Percentiles rank a stretch among this genome's conserved stretches.
Evolutionary conservation across 2,888 invertebrate genomes (phyloP).

Genomic region (Pelosia muscerda): DNA sequence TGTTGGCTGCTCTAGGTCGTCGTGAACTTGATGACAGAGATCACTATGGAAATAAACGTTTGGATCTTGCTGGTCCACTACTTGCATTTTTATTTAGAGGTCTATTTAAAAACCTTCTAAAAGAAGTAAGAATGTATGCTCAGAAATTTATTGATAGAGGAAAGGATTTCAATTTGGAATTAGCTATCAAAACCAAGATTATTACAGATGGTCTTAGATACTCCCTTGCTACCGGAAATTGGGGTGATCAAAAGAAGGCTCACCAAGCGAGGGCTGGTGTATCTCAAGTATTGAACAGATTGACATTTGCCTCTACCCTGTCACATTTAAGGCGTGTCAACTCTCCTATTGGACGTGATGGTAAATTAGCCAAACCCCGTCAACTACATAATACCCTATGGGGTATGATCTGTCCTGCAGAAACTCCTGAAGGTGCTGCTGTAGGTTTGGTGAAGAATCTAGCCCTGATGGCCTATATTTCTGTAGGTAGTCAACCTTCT

Average conservation of each 20-base stretch:
- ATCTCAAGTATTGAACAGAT: constrained; percentile 98
- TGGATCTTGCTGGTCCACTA: constrained; percentile 98
- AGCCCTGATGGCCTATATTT: constrained; percentile 99
- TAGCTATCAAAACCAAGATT: constrained; percentile 98
- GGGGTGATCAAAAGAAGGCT: constrained; percentile 99
- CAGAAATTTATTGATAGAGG: constrained; percentile 99
- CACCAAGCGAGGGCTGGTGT: constrained; percentile 99
- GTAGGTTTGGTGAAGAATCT: constrained; percentile 99
- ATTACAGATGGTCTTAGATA: constrained; percentile 99
- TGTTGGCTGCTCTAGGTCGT: constrained; percentile 97
- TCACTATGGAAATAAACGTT: constrained; percentile 99
- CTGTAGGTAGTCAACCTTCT: constrained; percentile 99
- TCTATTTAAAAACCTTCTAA: constrained; percentile 97
- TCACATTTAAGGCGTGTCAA: constrained; percentile 99
- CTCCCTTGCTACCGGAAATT: constrained; percentile 99
- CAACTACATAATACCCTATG: constrained; percentile 99
- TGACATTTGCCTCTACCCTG: constrained; percentile 99
- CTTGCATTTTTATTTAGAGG: constrained; percentile 99
- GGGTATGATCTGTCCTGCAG: constrained; percentile 99
- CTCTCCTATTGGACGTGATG: constrained; percentile 99
- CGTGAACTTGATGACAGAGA: constrained; percentile 99
- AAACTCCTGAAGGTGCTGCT: constrained; percentile 99
- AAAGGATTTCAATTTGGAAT: constrained; percentile 99
- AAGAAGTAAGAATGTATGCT: constrained; percentile 99
- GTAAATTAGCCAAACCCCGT: constrained; percentile 99